Conservation (phyloP, 2,797 vertebrate genomes). For the Enteromius unitaeniatus region DNA sequence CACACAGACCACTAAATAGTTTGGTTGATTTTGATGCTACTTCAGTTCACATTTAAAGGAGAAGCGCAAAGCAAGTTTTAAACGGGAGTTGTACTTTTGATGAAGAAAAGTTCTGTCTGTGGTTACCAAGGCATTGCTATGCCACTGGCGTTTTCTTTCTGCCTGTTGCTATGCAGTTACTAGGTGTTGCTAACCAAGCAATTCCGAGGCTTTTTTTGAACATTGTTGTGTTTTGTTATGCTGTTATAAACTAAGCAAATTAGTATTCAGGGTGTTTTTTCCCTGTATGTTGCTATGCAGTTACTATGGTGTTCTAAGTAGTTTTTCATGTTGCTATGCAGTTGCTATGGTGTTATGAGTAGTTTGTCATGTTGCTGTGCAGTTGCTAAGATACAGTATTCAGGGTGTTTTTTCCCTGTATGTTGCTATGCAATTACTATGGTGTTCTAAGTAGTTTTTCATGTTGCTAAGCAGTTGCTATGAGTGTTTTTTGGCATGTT, state of each 20-base stretch:
- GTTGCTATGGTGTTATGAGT: background rate
- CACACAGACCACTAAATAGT: background rate
- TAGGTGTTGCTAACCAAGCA: background rate
- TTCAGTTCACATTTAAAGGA: background rate
- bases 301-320: background rate
- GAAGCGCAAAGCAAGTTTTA: background rate
- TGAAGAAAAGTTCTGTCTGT: background rate
- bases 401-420: no score
- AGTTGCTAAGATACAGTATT: no score
- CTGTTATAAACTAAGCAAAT: background rate
- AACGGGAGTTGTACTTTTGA: background rate
- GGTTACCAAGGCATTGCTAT: background rate
- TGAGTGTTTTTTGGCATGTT: no score
- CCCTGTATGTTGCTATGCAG: background rate
- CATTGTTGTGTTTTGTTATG: background rate
- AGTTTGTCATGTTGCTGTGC: background rate
- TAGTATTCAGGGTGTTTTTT: background rate
- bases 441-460: background rate
- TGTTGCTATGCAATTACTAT: no score
- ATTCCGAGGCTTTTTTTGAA: background rate
- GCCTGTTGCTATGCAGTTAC: background rate
- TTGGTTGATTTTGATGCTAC: background rate
- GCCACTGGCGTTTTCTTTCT: background rate
- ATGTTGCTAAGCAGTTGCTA: background rate
- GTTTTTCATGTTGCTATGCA: background rate